A percentile compares a stretch with the other conserved stretches of the same genome.
phyloP scores from a whole-genome alignment of 2,888 invertebrate species.

The Lacanobia oleracea region DNA sequence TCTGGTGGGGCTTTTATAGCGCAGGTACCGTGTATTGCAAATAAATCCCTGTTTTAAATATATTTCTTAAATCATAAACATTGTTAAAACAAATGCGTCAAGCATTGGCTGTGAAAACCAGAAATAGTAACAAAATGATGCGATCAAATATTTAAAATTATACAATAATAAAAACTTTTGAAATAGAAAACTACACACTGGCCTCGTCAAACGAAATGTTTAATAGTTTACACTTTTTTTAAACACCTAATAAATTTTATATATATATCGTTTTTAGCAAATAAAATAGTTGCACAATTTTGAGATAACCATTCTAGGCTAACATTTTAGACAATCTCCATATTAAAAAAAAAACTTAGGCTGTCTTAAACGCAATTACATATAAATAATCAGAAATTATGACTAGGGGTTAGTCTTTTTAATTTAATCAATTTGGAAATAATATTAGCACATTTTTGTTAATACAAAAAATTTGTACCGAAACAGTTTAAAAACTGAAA shows the following conservation, averaged over 20 bases:
- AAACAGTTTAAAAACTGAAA: slow-evolving; percentile 33
- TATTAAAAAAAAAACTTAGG: slow-evolving; percentile 3
- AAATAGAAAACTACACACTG: slow-evolving; percentile 47
- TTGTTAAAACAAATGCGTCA: background rate
- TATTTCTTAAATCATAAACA: slow-evolving; percentile 17
- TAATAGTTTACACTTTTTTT: background rate
- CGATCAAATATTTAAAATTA: slow-evolving; percentile 42
- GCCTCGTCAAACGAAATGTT: slow-evolving; percentile 17
- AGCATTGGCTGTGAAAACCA: slow-evolving; percentile 16
- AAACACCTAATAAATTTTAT: background rate
- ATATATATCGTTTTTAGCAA: slow-evolving; percentile 1
- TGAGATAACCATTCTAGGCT: background rate
- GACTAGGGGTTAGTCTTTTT: slow-evolving; percentile 81
- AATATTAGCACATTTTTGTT: slow-evolving; percentile 55
- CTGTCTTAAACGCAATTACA: slow-evolving; percentile 6
- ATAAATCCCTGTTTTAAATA: slow-evolving; percentile 49
- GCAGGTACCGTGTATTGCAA: slow-evolving; percentile 46
- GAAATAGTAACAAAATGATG: slow-evolving; percentile 11
- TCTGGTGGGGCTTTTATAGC: slow-evolving; percentile 50
- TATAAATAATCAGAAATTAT: slow-evolving; percentile 62
- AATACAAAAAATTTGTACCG: slow-evolving; percentile 60
- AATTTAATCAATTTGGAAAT: slow-evolving; percentile 60
- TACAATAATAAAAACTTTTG: slow-evolving; percentile 46
- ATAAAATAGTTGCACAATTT: slow-evolving; percentile 34
- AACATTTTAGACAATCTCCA: background rate